Conservation (phyloP, 2,113 vertebrate species). For the Bubo scandiacus region DNA sequence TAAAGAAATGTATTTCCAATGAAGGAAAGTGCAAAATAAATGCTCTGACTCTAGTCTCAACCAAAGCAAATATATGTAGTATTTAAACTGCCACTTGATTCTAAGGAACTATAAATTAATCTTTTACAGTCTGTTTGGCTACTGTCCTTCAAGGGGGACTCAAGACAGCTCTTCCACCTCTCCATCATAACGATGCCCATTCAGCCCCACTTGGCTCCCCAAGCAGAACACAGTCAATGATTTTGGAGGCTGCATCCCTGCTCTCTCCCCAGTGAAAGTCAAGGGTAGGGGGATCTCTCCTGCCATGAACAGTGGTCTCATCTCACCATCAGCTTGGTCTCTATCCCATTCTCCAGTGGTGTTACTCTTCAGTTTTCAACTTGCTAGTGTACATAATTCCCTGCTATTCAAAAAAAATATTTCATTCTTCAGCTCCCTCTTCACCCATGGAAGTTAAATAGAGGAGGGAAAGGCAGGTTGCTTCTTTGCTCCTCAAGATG, state of each 20-base stretch:
- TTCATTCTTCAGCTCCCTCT: not conserved
- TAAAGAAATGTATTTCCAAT: not conserved
- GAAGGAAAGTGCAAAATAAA: not conserved
- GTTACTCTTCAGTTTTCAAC: not conserved
- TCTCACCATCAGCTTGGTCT: not conserved
- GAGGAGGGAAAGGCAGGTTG: not conserved
- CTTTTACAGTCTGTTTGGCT: not conserved
- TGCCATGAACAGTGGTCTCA: not conserved
- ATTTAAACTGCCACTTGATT: not conserved
- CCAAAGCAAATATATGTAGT: not conserved
- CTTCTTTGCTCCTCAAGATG: not conserved
- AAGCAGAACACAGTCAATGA: not conserved
- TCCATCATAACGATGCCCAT: not conserved
- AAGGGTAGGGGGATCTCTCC: not conserved
- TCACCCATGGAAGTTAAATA: not conserved
- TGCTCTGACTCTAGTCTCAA: not conserved
- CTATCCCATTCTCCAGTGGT: not conserved
- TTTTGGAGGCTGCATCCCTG: not conserved
- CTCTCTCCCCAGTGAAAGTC: not conserved
- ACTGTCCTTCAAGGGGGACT: not conserved
- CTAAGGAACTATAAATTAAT: not conserved
- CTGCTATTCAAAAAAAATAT: not conserved
- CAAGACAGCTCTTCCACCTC: not conserved
- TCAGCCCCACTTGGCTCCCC: not conserved
- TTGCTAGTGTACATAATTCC: not conserved